Percentiles rank a stretch among this genome's conserved stretches.
These are phyloP conservation scores for Labeo catla DNA, from an alignment of 2,113 vertebrate genomes.

Conservation along the genomic window DNA sequence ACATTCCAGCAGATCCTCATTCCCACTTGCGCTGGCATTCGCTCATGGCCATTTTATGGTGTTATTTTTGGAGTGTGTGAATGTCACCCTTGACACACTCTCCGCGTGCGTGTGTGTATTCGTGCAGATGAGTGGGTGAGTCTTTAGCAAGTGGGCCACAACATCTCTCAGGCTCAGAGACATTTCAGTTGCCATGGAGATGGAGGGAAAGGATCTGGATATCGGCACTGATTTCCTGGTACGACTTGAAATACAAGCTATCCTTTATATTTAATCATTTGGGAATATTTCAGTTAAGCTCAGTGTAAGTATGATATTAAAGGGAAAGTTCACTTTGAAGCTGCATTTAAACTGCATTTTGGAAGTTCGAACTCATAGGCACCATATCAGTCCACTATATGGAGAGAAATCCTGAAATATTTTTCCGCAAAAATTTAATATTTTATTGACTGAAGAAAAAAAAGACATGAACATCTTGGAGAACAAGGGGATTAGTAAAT, in stretches of 20 bases:
- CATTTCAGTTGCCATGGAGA: conserved; percentile 50
- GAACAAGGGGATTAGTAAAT: no score
- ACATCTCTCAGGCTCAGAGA: conserved; percentile 36
- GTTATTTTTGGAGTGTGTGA: conserved; percentile 29
- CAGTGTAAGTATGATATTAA: background rate
- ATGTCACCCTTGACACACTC: background rate
- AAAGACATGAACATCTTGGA: no score
- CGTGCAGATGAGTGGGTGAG: conserved; percentile 20
- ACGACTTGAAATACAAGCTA: background rate
- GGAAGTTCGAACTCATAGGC: no score
- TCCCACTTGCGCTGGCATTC: background rate
- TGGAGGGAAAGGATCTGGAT: background rate
- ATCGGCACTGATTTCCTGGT: background rate
- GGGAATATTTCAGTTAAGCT: background rate
- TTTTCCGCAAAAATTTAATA: no score
- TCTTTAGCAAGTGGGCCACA: conserved; percentile 42
- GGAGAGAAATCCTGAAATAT: no score
- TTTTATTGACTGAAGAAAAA: no score
- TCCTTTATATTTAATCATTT: background rate
- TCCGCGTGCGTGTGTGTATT: background rate
- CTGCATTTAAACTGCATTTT: no score
- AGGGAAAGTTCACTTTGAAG: no score
- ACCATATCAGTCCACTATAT: no score
- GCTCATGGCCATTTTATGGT: conserved; percentile 4
- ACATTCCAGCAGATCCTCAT: conserved; percentile 18